Evolutionary conservation across 1,140 invertebrate genomes (phyloP), one percentile per base, ranked within the genome.

Genomic region (Zelostemma sp.): DNA sequence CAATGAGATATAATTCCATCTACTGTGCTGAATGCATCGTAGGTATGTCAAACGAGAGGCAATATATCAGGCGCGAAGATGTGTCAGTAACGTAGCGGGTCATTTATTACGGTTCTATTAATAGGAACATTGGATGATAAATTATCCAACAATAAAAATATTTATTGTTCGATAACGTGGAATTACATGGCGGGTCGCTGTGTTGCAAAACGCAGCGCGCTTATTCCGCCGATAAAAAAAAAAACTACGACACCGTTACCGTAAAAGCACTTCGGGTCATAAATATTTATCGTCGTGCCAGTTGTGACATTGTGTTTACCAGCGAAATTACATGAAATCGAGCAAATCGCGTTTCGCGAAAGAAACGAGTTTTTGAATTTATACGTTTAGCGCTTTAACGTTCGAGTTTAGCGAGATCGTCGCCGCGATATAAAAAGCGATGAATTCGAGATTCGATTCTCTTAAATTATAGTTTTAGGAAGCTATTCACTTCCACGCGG

Each of bases 51-150:
- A 62, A 33, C 33, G 9, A 16, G 9, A 16, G 28, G 57, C 54
- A 62, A 62, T 68, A 56, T 49, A 68, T 45, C 21, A 48, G 56
- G 61, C 40, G 40, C 40, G 59, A 66, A 66, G 64, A 67, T 45
- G 57, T 61, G 55, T 68, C 53, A 33, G 11, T 40, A 28, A 40
- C 48, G 50, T 21, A 35, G 3, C 6, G 8, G 54, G 14, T 62
- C 50, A 49, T 61, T 68, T 68, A 68, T 61, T 61, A 61, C 50
- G 33, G 47, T 61, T 68, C 65, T 68, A 61, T 68, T 57, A 68
- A 68, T 61, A 33, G 31, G 18, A 68, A 51, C 45, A 51, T 31
- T 43, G n/a, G 28, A 16, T 49, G 51, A 68, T 68, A 68, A 61
- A 61, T 68, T 61, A 61, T 56, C 21, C 40, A 16, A 3, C 11